Evolutionary conservation across 2,113 vertebrate species (phyloP).

Genomic region (Turdus rufiventris): DNA sequence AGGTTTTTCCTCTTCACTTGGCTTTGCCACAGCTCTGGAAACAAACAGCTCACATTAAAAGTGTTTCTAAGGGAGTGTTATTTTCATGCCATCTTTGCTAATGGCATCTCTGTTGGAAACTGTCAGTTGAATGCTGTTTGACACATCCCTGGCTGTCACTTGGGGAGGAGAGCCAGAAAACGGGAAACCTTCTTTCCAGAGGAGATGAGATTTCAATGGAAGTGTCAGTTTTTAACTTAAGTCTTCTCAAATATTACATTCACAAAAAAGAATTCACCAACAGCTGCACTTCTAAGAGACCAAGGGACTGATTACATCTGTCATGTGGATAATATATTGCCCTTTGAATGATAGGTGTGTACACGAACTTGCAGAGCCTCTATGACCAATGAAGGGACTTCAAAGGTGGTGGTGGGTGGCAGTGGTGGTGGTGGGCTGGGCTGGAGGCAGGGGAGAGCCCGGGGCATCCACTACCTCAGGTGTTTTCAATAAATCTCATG

Average conservation of each 20-base stretch:
- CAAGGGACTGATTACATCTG: slow-evolving; percentile 70
- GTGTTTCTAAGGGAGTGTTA: slow-evolving; percentile 49
- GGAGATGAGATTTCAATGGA: slow-evolving; percentile 69
- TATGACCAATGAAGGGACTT: slow-evolving; percentile 20
- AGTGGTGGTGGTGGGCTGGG: slow-evolving; percentile 12
- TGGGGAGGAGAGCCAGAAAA: slow-evolving; percentile 54
- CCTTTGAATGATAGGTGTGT: slow-evolving; percentile 65
- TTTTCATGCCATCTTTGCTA: slow-evolving; percentile 69
- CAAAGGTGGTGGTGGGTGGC: slow-evolving; percentile 55
- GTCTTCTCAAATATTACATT: slow-evolving; percentile 72
- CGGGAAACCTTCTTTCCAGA: slow-evolving; percentile 60
- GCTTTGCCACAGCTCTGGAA: slow-evolving; percentile 7
- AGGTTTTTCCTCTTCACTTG: not conserved
- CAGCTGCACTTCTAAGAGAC: slow-evolving; percentile 74
- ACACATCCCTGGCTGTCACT: slow-evolving; percentile 68
- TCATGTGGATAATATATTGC: slow-evolving; percentile 61
- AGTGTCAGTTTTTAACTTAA: slow-evolving; percentile 72
- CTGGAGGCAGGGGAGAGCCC: slow-evolving; percentile 11
- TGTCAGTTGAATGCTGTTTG: slow-evolving; percentile 53
- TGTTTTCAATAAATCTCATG: slow-evolving; percentile 36
- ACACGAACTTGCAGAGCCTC: not conserved
- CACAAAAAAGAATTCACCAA: slow-evolving; percentile 73
- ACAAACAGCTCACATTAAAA: slow-evolving; percentile 35
- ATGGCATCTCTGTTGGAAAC: slow-evolving; percentile 65
- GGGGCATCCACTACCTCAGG: not conserved